These are phyloP conservation scores for Ianthella basta DNA, from an alignment of 37 sponge, comb jelly and placozoan genomes.

Conservation along the genomic window DNA sequence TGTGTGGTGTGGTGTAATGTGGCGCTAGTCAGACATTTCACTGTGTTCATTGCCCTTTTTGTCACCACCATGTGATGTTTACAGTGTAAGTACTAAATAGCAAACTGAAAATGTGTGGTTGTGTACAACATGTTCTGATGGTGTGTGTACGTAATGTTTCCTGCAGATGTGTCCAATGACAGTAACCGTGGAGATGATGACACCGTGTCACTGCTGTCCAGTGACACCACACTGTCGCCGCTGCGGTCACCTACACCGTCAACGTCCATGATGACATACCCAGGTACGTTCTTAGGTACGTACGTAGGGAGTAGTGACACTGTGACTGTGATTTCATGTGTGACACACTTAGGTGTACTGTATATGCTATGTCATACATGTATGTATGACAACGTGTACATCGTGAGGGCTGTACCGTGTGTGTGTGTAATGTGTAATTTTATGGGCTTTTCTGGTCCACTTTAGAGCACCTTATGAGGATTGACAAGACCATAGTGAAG, in stretches of 20 bases:
- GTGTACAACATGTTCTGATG: too few species aligned
- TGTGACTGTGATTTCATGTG: too few species aligned
- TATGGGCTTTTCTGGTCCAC: not conserved
- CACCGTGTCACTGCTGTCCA: not conserved
- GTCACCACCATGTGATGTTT: too few species aligned
- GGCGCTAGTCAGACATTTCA: too few species aligned
- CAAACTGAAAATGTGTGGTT: too few species aligned
- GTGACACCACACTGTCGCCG: slow-evolving; percentile 6
- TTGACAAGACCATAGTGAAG: slow-evolving; percentile 70
- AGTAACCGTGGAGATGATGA: not conserved
- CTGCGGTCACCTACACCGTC: not conserved
- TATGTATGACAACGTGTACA: not conserved
- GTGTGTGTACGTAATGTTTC: too few species aligned
- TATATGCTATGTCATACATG: not conserved
- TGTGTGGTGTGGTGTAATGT: too few species aligned
- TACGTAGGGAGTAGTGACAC: not conserved
- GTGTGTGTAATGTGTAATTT: not conserved
- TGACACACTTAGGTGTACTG: not conserved
- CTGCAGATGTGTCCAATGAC: too few species aligned
- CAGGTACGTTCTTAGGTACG: not conserved
- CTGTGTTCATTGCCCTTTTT: too few species aligned
- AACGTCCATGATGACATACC: not conserved
- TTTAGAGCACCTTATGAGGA: slow-evolving; percentile 67
- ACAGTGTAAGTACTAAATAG: too few species aligned
- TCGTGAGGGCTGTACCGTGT: not conserved